Conservation (phyloP, 2,113 vertebrate genomes). For the Notiomystis cincta region DNA sequence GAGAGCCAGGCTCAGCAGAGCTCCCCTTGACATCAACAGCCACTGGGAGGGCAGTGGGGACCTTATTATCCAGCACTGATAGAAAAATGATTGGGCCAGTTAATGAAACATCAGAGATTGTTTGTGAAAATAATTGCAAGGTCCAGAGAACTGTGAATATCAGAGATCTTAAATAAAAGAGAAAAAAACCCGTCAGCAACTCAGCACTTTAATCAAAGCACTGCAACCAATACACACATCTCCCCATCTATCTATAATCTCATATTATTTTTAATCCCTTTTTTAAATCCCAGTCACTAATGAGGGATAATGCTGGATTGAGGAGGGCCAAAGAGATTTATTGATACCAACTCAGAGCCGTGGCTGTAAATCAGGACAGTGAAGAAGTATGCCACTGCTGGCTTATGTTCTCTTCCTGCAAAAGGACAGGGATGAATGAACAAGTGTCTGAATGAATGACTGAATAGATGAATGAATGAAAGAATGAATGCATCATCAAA, state of each 20-base stretch:
- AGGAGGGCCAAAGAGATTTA: conserved; percentile 66
- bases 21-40: fast-evolving
- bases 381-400: conserved; percentile 41
- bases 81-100: background rate
- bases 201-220: conserved; percentile 54
- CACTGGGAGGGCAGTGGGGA: background rate
- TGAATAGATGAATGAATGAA: conserved; percentile 64
- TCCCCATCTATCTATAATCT: conserved; percentile 13
- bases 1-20: background rate
- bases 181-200: background rate
- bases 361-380: conserved; percentile 60
- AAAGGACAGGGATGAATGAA: conserved; percentile 56
- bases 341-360: conserved; percentile 54
- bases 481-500: conserved; percentile 53
- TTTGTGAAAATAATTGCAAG: background rate
- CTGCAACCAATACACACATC: background rate
- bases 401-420: conserved; percentile 61
- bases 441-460: conserved; percentile 61
- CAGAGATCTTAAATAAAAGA: background rate
- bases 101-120: background rate
- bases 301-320: conserved; percentile 61
- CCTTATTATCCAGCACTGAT: background rate
- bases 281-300: conserved; percentile 52
- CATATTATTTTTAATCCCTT: conserved; percentile 58
- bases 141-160: background rate